Evolutionary conservation across 2,113 vertebrate genomes (phyloP).

Genomic region (Zosterops borbonicus): DNA sequence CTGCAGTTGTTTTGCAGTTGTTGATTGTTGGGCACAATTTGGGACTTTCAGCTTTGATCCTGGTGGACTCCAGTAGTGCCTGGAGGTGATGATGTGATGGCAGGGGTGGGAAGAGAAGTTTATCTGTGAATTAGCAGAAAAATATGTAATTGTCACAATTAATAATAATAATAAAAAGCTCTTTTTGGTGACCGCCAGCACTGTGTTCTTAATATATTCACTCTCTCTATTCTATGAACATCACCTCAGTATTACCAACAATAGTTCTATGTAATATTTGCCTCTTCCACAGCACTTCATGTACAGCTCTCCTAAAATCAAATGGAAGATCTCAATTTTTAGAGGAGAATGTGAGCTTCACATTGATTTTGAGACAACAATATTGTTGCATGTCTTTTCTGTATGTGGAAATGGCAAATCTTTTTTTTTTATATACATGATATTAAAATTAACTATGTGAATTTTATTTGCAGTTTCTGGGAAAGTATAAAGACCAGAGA

Average conservation of each 20-base stretch:
- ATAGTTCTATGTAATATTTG: background rate
- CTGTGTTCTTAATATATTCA: background rate
- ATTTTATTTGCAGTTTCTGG: background rate
- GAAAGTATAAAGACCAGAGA: background rate
- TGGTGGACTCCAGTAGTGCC: background rate
- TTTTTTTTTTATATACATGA: background rate
- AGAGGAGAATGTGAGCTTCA: background rate
- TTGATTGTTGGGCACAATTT: background rate
- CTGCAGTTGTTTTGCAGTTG: background rate
- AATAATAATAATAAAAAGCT: background rate
- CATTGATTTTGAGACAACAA: background rate
- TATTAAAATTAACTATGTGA: background rate
- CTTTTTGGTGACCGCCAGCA: background rate
- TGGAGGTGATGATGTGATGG: background rate
- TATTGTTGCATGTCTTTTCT: background rate
- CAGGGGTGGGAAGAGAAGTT: background rate
- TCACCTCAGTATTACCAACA: background rate
- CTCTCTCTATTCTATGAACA: background rate
- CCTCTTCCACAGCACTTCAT: background rate
- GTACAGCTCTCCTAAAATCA: background rate
- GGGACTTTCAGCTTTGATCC: background rate
- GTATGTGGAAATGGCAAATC: background rate
- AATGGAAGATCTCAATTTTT: background rate
- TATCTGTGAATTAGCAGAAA: background rate
- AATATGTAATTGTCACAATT: background rate